phyloP scores from a whole-genome alignment of 2,888 invertebrate species.

The Papilio elwesi region DNA sequence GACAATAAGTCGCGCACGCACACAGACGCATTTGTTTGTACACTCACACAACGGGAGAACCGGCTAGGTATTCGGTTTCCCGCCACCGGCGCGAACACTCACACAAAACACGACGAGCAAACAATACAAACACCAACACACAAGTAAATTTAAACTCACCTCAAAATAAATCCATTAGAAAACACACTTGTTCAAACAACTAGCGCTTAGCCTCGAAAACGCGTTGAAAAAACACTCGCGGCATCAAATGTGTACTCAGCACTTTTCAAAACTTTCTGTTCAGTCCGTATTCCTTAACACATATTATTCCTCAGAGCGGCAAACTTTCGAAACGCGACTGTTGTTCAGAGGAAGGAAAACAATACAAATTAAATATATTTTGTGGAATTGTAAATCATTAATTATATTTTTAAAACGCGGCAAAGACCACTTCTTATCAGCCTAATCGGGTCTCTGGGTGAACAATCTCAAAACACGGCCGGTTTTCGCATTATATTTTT shows the following conservation, averaged over 20 bases:
- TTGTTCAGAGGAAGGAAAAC: conserved; percentile 38
- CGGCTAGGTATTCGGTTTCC: conserved; percentile 83
- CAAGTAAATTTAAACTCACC: conserved; percentile 85
- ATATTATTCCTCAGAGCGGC: conserved; percentile 52
- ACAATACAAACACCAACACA: conserved; percentile 84
- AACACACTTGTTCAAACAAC: conserved; percentile 85
- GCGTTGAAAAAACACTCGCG: conserved; percentile 83
- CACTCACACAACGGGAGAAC: conserved; percentile 71
- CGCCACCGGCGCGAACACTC: conserved; percentile 81
- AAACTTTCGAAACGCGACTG: conserved; percentile 52
- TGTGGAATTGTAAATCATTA: conserved; percentile 46
- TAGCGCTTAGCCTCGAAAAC: conserved; percentile 84
- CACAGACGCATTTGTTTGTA: conserved; percentile 71
- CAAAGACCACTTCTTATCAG: conserved; percentile 59
- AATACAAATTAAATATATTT: conserved; percentile 40
- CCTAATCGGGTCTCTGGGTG: conserved; percentile 57
- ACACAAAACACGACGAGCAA: conserved; percentile 81
- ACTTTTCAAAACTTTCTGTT: conserved; percentile 81
- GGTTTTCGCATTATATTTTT: conserved; percentile 62
- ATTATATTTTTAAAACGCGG: conserved; percentile 47
- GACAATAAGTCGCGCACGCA: conserved; percentile 77
- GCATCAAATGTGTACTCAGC: conserved; percentile 77
- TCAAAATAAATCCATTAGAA: conserved; percentile 85
- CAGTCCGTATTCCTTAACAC: conserved; percentile 66
- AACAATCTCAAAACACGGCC: conserved; percentile 56